phyloP scores from a whole-genome alignment of 2,113 vertebrate species.

The Tauraco erythrolophus region DNA sequence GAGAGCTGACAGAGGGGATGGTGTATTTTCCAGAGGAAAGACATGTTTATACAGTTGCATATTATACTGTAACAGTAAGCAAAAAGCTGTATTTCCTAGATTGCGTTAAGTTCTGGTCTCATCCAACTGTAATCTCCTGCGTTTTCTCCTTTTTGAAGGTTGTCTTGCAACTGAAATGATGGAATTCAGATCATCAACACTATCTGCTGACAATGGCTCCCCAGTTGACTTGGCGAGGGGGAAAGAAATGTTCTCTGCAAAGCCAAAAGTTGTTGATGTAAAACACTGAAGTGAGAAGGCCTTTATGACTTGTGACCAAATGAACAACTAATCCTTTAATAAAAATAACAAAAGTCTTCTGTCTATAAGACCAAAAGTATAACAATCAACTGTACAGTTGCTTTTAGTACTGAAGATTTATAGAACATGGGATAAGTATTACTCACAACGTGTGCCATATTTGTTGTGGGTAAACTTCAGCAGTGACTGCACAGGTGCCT shows the following conservation, averaged over 20 bases:
- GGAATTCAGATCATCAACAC: background rate
- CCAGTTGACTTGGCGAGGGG: background rate
- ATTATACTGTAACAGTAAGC: background rate
- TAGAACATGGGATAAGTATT: background rate
- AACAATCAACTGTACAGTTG: background rate
- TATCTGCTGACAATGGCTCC: background rate
- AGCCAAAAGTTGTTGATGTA: background rate
- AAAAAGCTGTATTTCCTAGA: background rate
- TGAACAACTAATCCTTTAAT: background rate
- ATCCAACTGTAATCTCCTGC: background rate
- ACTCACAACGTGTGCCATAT: accelerated
- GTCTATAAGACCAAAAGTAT: background rate
- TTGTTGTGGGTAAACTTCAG: background rate
- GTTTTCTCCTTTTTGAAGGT: constrained; percentile 77
- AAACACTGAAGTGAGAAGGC: background rate
- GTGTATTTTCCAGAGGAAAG: background rate
- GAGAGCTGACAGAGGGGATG: background rate
- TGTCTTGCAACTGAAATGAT: constrained; percentile 89
- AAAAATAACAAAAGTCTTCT: background rate
- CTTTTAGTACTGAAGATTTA: background rate
- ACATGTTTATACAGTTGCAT: background rate
- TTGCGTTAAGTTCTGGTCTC: background rate
- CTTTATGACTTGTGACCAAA: background rate
- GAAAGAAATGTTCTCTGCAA: background rate
- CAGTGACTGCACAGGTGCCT: background rate